These are phyloP conservation scores for Drosophila ironensis DNA, from an alignment of 1,140 invertebrate genomes.

Conservation along the genomic window DNA sequence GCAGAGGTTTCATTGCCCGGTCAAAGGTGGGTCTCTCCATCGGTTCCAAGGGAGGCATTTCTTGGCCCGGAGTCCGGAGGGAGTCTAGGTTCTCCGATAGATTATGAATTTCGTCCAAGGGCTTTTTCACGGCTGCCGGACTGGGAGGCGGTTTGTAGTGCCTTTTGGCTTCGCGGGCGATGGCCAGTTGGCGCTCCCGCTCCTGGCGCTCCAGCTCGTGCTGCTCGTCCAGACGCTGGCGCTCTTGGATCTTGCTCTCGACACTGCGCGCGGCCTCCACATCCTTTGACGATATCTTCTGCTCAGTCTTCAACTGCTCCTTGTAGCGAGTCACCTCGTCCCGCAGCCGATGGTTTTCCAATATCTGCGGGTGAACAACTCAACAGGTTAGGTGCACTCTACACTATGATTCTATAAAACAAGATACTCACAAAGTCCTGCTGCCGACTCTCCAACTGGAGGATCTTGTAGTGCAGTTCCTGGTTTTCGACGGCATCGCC, in stretches of 20 bases:
- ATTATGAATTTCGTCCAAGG: neutral
- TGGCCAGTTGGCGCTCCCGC: conserved; percentile 75
- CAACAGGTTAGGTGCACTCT: neutral
- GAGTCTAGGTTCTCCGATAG: conserved; percentile 5
- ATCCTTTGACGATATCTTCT: conserved; percentile 28
- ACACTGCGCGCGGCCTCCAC: conserved; percentile 71
- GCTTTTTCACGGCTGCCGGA: neutral
- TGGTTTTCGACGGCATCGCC: conserved; percentile 82
- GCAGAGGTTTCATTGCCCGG: conserved; percentile 85
- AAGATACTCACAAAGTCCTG: conserved; percentile 83
- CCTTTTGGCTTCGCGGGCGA: conserved; percentile 78
- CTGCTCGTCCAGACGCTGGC: conserved; percentile 81
- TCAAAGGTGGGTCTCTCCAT: conserved; percentile 84
- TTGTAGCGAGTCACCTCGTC: conserved; percentile 84
- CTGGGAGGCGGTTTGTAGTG: conserved; percentile 37
- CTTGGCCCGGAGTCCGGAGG: neutral
- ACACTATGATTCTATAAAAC: too few relatives aligned
- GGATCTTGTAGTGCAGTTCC: conserved; percentile 84
- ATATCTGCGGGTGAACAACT: conserved; percentile 74
- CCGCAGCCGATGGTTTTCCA: conserved; percentile 83
- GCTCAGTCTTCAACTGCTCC: conserved; percentile 18
- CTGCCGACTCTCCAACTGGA: conserved; percentile 84
- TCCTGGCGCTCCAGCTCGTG: conserved; percentile 82
- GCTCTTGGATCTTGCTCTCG: conserved; percentile 79
- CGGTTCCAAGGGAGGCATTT: neutral